phyloP scores from a whole-genome alignment of 2,888 invertebrate genomes.

The Ennomos fuscantarius region DNA sequence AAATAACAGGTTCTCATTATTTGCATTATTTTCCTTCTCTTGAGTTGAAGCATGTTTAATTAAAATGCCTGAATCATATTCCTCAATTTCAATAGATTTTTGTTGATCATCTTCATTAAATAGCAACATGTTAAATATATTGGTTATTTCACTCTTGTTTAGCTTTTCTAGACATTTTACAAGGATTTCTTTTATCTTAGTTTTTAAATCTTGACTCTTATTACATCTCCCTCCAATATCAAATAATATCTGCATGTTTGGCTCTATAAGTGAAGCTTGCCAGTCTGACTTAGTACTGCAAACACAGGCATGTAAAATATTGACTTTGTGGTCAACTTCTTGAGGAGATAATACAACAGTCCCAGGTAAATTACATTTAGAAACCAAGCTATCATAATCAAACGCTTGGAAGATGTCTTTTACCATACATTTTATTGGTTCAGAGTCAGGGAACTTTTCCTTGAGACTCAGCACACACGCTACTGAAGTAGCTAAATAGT shows the following conservation, averaged over 20 bases:
- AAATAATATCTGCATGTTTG: conserved; percentile 75
- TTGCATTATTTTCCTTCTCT: conserved; percentile 42
- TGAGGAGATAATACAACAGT: conserved; percentile 66
- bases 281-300: conserved; percentile 59
- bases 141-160: conserved; percentile 46
- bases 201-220: conserved; percentile 57
- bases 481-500: conserved; percentile 79
- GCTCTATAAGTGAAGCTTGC: conserved; percentile 61
- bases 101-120: conserved; percentile 51
- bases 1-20: conserved; percentile 57
- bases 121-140: conserved; percentile 52
- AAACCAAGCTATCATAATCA: conserved; percentile 51
- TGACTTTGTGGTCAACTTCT: conserved; percentile 68
- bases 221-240: conserved; percentile 66
- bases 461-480: conserved; percentile 83
- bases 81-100: conserved; percentile 54
- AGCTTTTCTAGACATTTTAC: conserved; percentile 63
- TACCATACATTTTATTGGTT: conserved; percentile 57
- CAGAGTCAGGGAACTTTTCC: conserved; percentile 74
- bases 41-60: conserved; percentile 56
- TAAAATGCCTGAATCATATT: conserved; percentile 69
- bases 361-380: conserved; percentile 57
- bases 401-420: conserved; percentile 61
- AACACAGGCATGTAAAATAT: conserved; percentile 66
- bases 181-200: conserved; percentile 66